These are phyloP conservation scores for Drosophila ohnishii DNA, from an alignment of 1,140 invertebrate genomes.

Conservation along the genomic window DNA sequence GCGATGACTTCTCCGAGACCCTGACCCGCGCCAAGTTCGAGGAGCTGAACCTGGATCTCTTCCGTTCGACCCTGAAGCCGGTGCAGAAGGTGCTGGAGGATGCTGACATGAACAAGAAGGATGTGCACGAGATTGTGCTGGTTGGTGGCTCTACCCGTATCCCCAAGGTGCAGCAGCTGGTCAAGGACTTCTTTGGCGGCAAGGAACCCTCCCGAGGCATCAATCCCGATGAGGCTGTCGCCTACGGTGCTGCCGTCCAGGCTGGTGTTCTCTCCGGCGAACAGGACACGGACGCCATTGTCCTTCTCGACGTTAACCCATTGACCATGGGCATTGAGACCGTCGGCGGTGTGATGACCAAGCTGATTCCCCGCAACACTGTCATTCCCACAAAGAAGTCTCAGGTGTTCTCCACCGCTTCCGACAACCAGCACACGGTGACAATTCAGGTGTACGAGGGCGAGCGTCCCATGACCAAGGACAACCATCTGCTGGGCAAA, in stretches of 20 bases:
- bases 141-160: conserved; percentile 99
- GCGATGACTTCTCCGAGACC: conserved; percentile 99
- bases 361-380: conserved; percentile 98
- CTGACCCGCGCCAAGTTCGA: conserved; percentile 99
- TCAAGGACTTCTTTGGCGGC: conserved; percentile 99
- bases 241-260: conserved; percentile 99
- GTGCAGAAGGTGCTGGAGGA: conserved; percentile 99
- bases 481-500: conserved; percentile 98
- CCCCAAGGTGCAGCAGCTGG: conserved; percentile 98
- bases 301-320: conserved; percentile 98
- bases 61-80: conserved; percentile 98
- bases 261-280: conserved; percentile 95
- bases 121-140: conserved; percentile 99
- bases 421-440: conserved; percentile 99
- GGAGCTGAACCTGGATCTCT: conserved; percentile 99
- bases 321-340: conserved; percentile 99
- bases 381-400: conserved; percentile 99
- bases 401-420: conserved; percentile 99
- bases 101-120: conserved; percentile 99
- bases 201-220: conserved; percentile 99
- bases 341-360: conserved; percentile 99
- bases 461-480: conserved; percentile 99
- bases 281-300: conserved; percentile 97
- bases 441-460: conserved; percentile 99
- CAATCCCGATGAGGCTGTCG: conserved; percentile 99